Evolutionary conservation across 2,113 vertebrate species (phyloP), one percentile per base, ranked within the genome.

Genomic region (Nesospiza acunhae): DNA sequence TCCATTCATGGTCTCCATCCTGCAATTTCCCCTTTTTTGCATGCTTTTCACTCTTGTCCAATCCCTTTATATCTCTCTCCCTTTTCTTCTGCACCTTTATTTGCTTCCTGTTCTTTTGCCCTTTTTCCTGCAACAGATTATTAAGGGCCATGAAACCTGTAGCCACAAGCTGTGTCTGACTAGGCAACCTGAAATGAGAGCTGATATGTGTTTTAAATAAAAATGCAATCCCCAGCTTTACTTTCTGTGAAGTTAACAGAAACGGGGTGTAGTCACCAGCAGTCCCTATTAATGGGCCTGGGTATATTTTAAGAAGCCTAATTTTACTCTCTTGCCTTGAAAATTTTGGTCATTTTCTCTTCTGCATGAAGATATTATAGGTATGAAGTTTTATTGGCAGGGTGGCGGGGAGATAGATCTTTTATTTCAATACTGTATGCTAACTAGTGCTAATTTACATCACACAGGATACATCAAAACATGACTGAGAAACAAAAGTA

Each of bases 71-170:
- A 30, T 67, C n/a, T 70, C 22, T 72, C 62, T 76, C 33, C 21
- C 27, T 77, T 87, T 94, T 86, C 82, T 88, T 88, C 42, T 70
- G 56, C 60, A 81, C 17, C 42, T 86, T 90, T 77, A 6, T 94
- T 91, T 82, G 23, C 41, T 73, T 87, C 53, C 50, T 2, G 6
- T 59, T 96, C 74, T 83, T 87, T 60, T 93, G n/a, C 27, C 14
- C 56, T 82, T 77, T 64, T 80, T 88, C 60, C 59, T 85, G 35
- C 42, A 86, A 46, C 15, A 52, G 67, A 55, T 68, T 74, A 67
- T 74, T 76, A 87, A 72, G 63, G 76, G n/a, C 44, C 73, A 41
- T 21, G 37, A 87, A 95, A 46, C 33, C 70, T 66, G 39, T 24
- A 92, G 70, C 46, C 42, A 77, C 41, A 52, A 73, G 35, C 62